Evolutionary conservation across 53 echinoderm and acorn worm species (phyloP), one percentile per base, ranked within the genome.

Genomic region (Holothuria scabra): DNA sequence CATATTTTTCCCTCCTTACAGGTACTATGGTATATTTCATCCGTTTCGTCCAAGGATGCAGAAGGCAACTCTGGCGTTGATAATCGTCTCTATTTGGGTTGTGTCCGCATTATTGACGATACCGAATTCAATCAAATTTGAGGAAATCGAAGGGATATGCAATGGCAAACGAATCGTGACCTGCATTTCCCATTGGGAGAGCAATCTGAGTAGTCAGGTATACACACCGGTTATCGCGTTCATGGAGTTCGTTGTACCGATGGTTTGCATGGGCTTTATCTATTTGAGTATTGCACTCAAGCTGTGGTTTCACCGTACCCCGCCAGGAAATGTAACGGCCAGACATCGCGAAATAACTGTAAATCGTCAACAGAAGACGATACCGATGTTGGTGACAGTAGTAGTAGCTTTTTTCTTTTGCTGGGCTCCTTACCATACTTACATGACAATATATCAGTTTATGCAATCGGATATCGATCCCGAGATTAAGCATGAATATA

Each of bases 341-440:
- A 84, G 94, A 2, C 97, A 97, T 46, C 90, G 97, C 1, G 94
- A 97, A 80, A 94, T 94, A 52, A 93, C 93, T n/a, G 86, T 92
- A 24, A 90, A 90, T 71, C 90, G 94, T 1, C 94, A 94, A 80
- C 94, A 97, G 89, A 97, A 97, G 87, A 97, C 93, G 24, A 97
- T 97, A 46, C 97, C 94, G 56, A 97, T 97, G 97, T 83, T 97
- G 49, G 89, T 94, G 21, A 92, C 94, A 2, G 90, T 97, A 24
- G 97, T 97, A 37, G 92, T 97, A 23, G 92, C 97, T 1, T 97
- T 97, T 85, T 88, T 92, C 78, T 56, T 97, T 28, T 94, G 97
- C 81, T 94, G 97, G 97, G 90, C 86, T 13, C 97, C 94, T 0
- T 92, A 92, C 82, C 89, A 97, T 67, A 92, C 87, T 41, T 97